Conservation (phyloP, 1,140 invertebrate genomes). For the Saccostrea glomerata region DNA sequence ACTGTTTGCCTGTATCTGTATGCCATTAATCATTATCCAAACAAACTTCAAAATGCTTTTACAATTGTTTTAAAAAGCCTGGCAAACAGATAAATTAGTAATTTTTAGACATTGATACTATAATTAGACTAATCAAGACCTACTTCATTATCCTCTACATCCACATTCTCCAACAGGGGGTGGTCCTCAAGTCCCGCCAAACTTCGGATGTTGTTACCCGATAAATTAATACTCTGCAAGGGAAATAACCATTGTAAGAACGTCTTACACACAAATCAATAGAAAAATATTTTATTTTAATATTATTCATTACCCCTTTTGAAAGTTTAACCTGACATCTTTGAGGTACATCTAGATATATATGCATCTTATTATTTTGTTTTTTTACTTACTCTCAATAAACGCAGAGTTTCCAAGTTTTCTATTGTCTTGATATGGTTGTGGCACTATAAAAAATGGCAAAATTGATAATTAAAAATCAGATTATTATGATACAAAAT, state of each 20-base stretch:
- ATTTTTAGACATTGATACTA: neutral
- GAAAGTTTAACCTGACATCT: too few relatives aligned
- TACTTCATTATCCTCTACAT: slow-evolving; percentile 78
- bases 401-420: slow-evolving; percentile 72
- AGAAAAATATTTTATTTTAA: too few relatives aligned
- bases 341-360: too few relatives aligned
- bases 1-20: too few relatives aligned
- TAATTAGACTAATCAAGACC: neutral
- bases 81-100: neutral
- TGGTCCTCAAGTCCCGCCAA: slow-evolving; percentile 74
- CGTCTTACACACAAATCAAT: too few relatives aligned
- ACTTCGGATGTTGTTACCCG: slow-evolving; percentile 76
- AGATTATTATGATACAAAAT: too few relatives aligned
- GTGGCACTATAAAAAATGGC: slow-evolving; percentile 70
- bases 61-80: neutral
- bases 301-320: too few relatives aligned
- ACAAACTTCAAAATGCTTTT: neutral
- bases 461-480: neutral
- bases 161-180: slow-evolving; percentile 73
- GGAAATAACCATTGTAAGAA: neutral
- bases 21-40: too few relatives aligned
- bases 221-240: slow-evolving; percentile 68
- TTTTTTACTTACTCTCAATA: slow-evolving; percentile 65
- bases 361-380: too few relatives aligned
- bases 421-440: slow-evolving; percentile 76